phyloP scores from a whole-genome alignment of 2,797 vertebrate species.

The Zenarchopterus dispar region DNA sequence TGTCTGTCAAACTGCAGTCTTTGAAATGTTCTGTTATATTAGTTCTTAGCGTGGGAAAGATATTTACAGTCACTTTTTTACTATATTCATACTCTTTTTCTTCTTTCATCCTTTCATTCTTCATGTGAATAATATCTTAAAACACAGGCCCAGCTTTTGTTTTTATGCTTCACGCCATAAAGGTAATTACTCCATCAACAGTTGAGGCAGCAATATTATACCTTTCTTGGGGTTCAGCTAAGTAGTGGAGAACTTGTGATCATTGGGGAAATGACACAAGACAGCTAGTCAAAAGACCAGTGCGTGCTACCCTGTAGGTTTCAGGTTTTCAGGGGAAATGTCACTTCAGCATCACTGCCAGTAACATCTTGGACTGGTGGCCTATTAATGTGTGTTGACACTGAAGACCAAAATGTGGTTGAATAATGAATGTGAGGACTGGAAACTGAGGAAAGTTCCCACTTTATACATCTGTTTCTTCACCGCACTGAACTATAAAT shows the following conservation, averaged over 20 bases:
- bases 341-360: conserved; percentile 6
- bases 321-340: background rate
- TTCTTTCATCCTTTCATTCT: too few relatives aligned
- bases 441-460: conserved; percentile 39
- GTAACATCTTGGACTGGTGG: background rate
- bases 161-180: too few relatives aligned
- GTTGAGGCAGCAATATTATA: background rate
- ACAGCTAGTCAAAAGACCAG: background rate
- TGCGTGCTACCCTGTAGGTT: background rate
- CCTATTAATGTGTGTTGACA: background rate
- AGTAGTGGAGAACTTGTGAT: background rate
- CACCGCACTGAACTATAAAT: conserved; percentile 39
- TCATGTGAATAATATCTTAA: too few relatives aligned
- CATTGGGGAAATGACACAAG: background rate
- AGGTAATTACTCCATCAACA: too few relatives aligned
- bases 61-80: too few relatives aligned
- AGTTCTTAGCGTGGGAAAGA: too few relatives aligned
- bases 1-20: too few relatives aligned
- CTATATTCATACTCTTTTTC: too few relatives aligned
- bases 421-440: conserved; percentile 21
- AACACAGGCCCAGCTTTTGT: too few relatives aligned
- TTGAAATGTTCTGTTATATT: too few relatives aligned
- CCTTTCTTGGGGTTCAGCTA: too few relatives aligned
- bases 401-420: background rate
- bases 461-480: conserved; percentile 56